Evolutionary conservation across 2,797 vertebrate species (phyloP).

Genomic region (Pantherophis alleghaniensis): DNA sequence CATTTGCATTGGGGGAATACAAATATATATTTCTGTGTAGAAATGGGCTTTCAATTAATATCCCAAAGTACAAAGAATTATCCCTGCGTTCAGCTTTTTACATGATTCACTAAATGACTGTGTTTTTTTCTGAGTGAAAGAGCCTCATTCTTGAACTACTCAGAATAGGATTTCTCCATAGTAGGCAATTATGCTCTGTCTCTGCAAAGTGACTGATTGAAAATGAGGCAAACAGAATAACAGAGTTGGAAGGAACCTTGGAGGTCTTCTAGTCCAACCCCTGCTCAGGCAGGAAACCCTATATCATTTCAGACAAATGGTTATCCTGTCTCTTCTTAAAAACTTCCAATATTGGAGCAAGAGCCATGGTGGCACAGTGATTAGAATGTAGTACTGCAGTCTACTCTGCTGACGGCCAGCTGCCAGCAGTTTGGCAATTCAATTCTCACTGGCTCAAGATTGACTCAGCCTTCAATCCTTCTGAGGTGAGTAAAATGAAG

Average conservation of each 20-base stretch:
- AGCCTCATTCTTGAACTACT: neutral
- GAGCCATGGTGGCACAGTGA: no score
- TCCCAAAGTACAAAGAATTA: neutral
- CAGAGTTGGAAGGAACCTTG: neutral
- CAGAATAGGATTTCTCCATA: neutral
- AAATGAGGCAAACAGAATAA: neutral
- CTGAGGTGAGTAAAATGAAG: no score
- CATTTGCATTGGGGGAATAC: neutral
- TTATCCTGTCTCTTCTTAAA: neutral
- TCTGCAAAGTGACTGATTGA: neutral
- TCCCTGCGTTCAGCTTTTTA: neutral
- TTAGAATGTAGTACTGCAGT: no score
- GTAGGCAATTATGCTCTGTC: neutral
- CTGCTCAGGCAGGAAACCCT: neutral
- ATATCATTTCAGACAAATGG: neutral
- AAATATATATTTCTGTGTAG: neutral
- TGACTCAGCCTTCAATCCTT: no score
- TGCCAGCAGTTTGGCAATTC: no score
- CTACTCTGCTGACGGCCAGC: no score
- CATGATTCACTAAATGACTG: neutral
- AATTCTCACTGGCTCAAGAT: no score
- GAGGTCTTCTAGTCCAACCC: neutral
- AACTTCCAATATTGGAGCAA: no score
- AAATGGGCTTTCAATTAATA: neutral
- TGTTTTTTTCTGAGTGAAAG: neutral